phyloP scores from a whole-genome alignment of 2,113 vertebrate genomes.

The Anolis carolinensis region DNA sequence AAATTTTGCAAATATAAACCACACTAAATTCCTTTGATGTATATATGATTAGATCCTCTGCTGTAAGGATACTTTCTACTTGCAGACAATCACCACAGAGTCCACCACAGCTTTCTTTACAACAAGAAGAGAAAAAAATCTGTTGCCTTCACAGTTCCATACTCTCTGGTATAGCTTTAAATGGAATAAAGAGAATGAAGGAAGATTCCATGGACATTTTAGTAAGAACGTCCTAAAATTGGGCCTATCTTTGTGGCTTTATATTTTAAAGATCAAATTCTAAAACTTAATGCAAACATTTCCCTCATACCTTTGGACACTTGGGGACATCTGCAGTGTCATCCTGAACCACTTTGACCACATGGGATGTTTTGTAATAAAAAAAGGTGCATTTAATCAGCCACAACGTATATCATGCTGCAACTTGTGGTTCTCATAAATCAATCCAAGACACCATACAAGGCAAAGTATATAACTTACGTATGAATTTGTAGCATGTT shows the following conservation, averaged over 20 bases:
- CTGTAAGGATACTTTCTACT: background rate
- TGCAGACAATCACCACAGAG: background rate
- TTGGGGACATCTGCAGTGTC: background rate
- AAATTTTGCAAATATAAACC: background rate
- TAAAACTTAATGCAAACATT: background rate
- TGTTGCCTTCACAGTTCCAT: background rate
- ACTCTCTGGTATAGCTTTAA: background rate
- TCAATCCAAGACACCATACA: background rate
- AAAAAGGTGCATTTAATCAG: background rate
- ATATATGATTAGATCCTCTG: background rate
- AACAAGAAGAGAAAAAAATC: background rate
- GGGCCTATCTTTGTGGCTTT: background rate
- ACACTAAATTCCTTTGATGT: background rate
- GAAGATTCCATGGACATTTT: background rate
- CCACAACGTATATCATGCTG: background rate
- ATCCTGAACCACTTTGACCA: background rate
- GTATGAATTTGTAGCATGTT: background rate
- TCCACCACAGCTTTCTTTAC: background rate
- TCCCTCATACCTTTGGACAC: background rate
- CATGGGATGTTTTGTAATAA: background rate
- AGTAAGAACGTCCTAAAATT: background rate
- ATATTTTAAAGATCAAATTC: background rate
- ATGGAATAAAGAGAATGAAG: background rate
- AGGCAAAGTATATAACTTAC: too few species aligned
- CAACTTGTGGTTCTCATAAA: background rate